Percentiles rank a stretch among this genome's conserved stretches.
These are phyloP conservation scores for Brachionus asplanchnoidis DNA, from an alignment of 1,140 invertebrate genomes.

Conservation along the genomic window DNA sequence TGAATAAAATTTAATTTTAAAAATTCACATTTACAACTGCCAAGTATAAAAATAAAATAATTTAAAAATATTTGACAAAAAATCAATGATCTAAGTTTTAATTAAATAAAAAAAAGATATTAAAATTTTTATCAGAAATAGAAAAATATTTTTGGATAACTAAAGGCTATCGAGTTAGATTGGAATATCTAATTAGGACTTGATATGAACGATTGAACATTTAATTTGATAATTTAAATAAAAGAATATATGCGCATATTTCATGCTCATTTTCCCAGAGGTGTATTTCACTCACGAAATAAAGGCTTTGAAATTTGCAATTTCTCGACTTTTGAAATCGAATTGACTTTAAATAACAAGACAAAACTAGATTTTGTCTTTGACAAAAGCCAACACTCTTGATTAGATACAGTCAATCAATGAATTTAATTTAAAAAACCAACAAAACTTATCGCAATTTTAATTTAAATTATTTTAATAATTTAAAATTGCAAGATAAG, in stretches of 20 bases:
- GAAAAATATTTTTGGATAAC: neutral
- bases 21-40: neutral
- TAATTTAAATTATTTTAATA: neutral
- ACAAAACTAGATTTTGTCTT: neutral
- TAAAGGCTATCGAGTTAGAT: neutral
- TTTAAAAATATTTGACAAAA: neutral
- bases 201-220: neutral
- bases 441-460: slow-evolving; percentile 25
- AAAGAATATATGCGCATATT: neutral
- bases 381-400: neutral
- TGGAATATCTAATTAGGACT: neutral
- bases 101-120: neutral
- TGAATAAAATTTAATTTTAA: too few relatives aligned
- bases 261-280: neutral
- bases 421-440: neutral
- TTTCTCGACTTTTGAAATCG: neutral
- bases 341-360: neutral
- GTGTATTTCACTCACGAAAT: slow-evolving; percentile 23
- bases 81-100: neutral
- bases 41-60: neutral
- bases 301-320: neutral
- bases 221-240: neutral
- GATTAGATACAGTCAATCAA: slow-evolving; percentile 36
- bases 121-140: neutral
- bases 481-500: slow-evolving; percentile 25